Percentiles rank a stretch among this genome's conserved stretches.
These are phyloP conservation scores for Phenganax stokvisi DNA, from an alignment of 92 coral and sea anemone genomes.

Conservation along the genomic window DNA sequence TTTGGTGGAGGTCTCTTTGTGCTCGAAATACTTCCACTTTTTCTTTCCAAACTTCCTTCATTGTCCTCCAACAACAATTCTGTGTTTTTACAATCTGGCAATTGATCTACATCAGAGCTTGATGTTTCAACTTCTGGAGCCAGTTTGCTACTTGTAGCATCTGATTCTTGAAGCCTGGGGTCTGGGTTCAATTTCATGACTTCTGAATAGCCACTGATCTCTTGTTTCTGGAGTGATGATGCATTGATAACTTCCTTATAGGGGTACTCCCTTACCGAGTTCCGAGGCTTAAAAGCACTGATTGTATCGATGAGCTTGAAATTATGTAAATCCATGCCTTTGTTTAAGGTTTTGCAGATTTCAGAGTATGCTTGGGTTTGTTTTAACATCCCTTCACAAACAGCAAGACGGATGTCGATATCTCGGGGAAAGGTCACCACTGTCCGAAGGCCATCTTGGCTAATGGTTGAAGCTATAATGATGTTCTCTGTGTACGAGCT, in stretches of 20 bases:
- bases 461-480: slow-evolving; percentile 73
- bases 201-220: not conserved
- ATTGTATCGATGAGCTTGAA: not conserved
- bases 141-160: too few species aligned
- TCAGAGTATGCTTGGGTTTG: slow-evolving; percentile 72
- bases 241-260: not conserved
- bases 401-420: slow-evolving; percentile 74
- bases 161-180: too few species aligned
- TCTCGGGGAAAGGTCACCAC: slow-evolving; percentile 81
- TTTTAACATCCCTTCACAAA: slow-evolving; percentile 70
- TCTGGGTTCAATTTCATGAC: not conserved
- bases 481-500: slow-evolving; percentile 66
- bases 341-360: slow-evolving; percentile 71
- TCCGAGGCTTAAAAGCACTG: slow-evolving; percentile 24
- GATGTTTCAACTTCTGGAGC: not conserved
- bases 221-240: not conserved
- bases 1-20: not conserved
- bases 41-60: not conserved
- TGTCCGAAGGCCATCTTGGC: slow-evolving; percentile 51
- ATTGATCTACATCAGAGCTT: not conserved
- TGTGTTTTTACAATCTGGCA: not conserved
- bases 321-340: slow-evolving; percentile 71
- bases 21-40: not conserved
- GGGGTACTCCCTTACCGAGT: not conserved
- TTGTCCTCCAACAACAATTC: too few species aligned